A percentile compares a stretch with the other conserved stretches of the same genome.
phyloP scores from a whole-genome alignment of 1,140 invertebrate species.

The Himalopsyche phryganea region DNA sequence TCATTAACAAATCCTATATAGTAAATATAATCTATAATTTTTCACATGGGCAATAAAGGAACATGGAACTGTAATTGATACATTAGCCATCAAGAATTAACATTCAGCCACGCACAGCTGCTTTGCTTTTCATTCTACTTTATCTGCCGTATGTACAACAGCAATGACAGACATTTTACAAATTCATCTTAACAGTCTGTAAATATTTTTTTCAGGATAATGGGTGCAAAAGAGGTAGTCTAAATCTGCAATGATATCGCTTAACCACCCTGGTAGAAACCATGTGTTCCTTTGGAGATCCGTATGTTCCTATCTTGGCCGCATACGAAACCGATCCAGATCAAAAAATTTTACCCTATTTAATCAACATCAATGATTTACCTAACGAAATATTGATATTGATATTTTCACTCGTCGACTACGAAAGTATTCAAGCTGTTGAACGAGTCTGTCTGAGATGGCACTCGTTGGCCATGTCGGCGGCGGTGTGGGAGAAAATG shows the following conservation, averaged over 20 bases:
- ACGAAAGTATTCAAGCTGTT: conserved; percentile 48
- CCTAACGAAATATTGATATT: conserved; percentile 53
- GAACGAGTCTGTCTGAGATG: conserved; percentile 50
- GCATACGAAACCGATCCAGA: neutral
- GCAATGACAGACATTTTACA: too few relatives aligned
- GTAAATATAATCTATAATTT: too few relatives aligned
- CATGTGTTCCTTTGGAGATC: conserved; percentile 6
- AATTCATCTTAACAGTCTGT: too few relatives aligned
- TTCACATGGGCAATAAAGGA: too few relatives aligned
- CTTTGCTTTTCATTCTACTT: too few relatives aligned
- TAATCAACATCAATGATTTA: conserved; percentile 45
- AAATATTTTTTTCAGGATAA: too few relatives aligned
- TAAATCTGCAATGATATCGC: conserved; percentile 3
- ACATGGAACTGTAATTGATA: too few relatives aligned
- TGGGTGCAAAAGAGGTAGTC: neutral
- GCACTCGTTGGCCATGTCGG: conserved; percentile 48
- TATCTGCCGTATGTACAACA: too few relatives aligned
- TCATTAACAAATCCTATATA: too few relatives aligned
- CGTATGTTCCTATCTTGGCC: neutral
- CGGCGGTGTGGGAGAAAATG: conserved; percentile 51
- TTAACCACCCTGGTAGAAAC: neutral
- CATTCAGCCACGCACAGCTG: too few relatives aligned
- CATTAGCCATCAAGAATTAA: too few relatives aligned
- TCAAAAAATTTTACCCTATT: neutral
- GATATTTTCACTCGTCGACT: conserved; percentile 53